Conservation (phyloP, 2,113 vertebrate genomes). For the Tragulus kanchil region DNA sequence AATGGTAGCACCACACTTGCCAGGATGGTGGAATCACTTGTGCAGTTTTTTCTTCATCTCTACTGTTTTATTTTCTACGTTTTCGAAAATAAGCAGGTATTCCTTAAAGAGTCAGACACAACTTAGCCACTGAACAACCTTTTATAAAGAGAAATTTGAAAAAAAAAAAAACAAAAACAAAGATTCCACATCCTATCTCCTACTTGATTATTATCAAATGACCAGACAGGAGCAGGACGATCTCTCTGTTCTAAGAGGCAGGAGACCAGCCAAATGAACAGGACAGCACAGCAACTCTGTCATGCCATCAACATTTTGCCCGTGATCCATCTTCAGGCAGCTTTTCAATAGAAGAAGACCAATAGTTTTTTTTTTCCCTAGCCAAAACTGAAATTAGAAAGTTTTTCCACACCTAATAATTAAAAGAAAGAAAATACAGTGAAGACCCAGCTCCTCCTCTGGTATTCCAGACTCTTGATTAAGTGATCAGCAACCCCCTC, state of each 20-base stretch:
- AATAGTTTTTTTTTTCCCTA: not conserved
- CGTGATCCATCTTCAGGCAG: not conserved
- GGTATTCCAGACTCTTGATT: not conserved
- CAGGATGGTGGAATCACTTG: not conserved
- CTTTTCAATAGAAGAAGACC: not conserved
- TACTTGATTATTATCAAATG: not conserved
- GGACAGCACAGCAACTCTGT: fast-evolving
- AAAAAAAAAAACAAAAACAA: not conserved
- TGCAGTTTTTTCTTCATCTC: not conserved
- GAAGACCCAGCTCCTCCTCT: not conserved
- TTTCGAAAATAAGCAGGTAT: not conserved
- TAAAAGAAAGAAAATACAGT: not conserved
- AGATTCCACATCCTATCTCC: not conserved
- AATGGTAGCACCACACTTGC: not conserved
- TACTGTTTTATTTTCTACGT: not conserved
- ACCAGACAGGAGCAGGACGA: not conserved
- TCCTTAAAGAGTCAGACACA: not conserved
- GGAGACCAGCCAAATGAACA: not conserved
- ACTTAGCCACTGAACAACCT: not conserved
- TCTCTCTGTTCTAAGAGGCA: not conserved
- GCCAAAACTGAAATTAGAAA: constrained; percentile 11
- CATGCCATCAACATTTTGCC: not conserved
- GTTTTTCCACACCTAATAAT: not conserved
- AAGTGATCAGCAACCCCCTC: not conserved
- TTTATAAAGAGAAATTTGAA: not conserved